Base-by-base conservation (phyloP, 2,113 vertebrate species). In the Myocastor coypus region DNA sequence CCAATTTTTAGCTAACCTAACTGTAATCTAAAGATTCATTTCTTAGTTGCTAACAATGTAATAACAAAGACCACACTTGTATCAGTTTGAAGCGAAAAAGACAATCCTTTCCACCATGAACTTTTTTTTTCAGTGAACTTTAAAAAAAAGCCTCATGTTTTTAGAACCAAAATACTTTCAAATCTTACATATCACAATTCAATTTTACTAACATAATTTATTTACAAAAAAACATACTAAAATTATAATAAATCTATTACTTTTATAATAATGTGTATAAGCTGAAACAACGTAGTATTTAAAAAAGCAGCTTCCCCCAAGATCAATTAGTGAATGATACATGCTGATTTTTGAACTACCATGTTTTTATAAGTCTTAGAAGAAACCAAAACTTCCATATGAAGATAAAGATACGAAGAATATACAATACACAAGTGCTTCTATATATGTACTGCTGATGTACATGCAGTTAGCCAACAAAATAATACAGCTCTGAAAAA, bases 391-490 rank as follows among this genome's bases (percentile, higher is more conserved):
- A 97, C 93, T 96, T 97, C 96, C 97, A 78, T 91, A 97, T 97
- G 92, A 98, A 97, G 87, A 94, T 82, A 98, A 98, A 91, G 68
- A 94, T 97, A 98, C 98, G 96, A 95, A 97, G 92, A 98, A 97
- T 94, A 97, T 96, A 52, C 95, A 96, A 97, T 96, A 98, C 40
- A 96, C 97, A 98, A 92, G 97, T 80, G 97, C 83, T 97, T 97
- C 84, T 97, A 96, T 92, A 97, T 93, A 98, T 55, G 94, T 96
- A 98, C 81, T 96, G 97, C 73, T 96, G 97, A 98, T 98, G 98
- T 92, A 95, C 96, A 93, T 98, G 95, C 92, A 97, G 97, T 98
- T 98, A 98, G 96, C 94, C 96, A 97, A 97, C 97, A 98, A 83
- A n/a, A n/a, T n/a, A 87, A 95, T 94, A 97, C 28, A 63, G 93